These are phyloP conservation scores for Varanus salvator DNA, from an alignment of 2,113 vertebrate species.

Conservation along the genomic window DNA sequence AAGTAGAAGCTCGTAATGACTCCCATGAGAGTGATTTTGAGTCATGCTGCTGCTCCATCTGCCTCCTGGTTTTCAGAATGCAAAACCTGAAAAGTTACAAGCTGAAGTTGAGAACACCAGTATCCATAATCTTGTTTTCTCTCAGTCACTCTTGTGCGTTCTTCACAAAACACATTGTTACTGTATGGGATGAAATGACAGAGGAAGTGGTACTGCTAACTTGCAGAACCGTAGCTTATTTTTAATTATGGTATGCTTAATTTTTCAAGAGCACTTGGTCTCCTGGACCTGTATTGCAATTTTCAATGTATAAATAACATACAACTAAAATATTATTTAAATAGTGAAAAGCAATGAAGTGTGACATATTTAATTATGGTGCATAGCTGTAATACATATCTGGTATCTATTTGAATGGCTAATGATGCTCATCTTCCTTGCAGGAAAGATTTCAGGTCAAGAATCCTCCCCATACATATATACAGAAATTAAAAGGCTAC, in stretches of 20 bases:
- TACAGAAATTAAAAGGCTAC: conserved; percentile 94
- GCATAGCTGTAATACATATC: background rate
- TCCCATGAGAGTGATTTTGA: background rate
- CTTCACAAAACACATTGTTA: background rate
- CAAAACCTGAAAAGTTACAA: background rate
- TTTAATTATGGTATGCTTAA: background rate
- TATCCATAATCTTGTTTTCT: background rate
- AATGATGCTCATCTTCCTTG: conserved; percentile 45
- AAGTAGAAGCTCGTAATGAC: background rate
- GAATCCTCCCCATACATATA: conserved; percentile 96
- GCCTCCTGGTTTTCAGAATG: background rate
- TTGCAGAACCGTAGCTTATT: background rate
- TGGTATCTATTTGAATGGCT: conserved; percentile 4
- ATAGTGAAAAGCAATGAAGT: background rate
- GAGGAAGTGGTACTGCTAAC: background rate
- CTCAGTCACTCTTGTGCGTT: background rate
- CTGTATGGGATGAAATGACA: background rate
- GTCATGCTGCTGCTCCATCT: background rate
- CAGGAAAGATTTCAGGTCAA: conserved; percentile 99
- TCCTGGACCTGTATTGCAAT: background rate
- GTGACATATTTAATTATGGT: background rate
- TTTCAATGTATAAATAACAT: fast-evolving
- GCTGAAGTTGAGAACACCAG: background rate
- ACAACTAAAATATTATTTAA: conserved; percentile 11
- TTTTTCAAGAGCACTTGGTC: background rate